These are phyloP conservation scores for Lepilemur septentrionalis DNA, from an alignment of 2,797 vertebrate genomes.

Conservation along the genomic window DNA sequence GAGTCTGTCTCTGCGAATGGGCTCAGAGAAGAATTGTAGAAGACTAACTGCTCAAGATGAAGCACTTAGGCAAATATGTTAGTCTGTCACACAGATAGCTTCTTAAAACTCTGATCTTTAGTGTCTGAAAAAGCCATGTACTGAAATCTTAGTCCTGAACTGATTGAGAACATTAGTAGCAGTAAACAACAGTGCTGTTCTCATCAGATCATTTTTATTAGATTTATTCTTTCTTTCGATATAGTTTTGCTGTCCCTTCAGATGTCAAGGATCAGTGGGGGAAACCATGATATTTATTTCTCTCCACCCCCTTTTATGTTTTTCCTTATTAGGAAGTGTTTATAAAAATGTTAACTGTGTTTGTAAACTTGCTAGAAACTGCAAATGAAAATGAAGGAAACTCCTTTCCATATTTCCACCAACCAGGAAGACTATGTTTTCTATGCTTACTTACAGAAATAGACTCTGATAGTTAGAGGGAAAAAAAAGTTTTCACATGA, in stretches of 20 bases:
- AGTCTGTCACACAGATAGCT: not conserved
- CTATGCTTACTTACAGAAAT: not conserved
- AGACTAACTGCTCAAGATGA: not conserved
- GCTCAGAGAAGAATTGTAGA: not conserved
- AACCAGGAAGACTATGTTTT: not conserved
- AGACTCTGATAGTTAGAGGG: not conserved
- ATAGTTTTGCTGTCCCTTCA: not conserved
- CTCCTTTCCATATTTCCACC: not conserved
- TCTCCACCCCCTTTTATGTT: not conserved
- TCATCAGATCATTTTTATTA: not conserved
- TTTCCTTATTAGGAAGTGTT: not conserved
- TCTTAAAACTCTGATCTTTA: not conserved
- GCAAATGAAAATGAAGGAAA: not conserved
- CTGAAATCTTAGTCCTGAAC: not conserved
- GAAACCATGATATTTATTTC: not conserved
- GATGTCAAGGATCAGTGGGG: not conserved
- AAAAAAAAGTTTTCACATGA: not conserved
- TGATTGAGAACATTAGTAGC: not conserved
- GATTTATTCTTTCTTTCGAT: not conserved
- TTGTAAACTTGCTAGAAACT: not conserved
- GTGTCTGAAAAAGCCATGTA: not conserved
- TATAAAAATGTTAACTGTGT: not conserved
- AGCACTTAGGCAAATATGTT: not conserved
- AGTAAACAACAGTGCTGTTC: not conserved
- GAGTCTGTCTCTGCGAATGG: not conserved